Evolutionary conservation across 2,113 vertebrate species (phyloP).

Genomic region (Notarius quadriscutis): DNA sequence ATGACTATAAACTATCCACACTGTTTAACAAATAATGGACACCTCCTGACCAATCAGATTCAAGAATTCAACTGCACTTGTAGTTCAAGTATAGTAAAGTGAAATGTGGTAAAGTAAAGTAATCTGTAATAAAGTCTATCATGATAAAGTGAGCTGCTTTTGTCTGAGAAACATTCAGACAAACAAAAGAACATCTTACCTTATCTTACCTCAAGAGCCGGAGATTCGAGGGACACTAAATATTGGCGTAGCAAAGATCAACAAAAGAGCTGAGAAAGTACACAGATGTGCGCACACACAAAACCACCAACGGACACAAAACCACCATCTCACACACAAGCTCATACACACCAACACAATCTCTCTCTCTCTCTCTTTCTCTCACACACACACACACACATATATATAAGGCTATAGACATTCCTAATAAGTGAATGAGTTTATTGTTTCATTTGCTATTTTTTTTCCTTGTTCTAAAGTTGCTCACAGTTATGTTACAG

Average conservation of each 20-base stretch:
- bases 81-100: no score
- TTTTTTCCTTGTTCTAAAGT: constrained; percentile 86
- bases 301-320: neutral
- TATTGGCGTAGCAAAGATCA: neutral
- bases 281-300: neutral
- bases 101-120: neutral
- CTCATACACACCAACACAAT: neutral
- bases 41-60: neutral
- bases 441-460: constrained; percentile 75
- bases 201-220: neutral
- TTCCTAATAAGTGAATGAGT: constrained; percentile 83
- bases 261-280: neutral
- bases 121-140: neutral
- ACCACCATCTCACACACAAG: neutral
- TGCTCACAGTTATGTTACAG: constrained; percentile 95
- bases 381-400: neutral
- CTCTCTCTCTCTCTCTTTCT: neutral
- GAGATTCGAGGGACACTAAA: neutral
- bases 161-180: neutral
- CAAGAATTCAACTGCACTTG: neutral
- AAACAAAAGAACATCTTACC: neutral
- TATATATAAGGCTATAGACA: constrained; percentile 52
- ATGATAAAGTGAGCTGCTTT: neutral
- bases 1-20: no score
- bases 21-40: neutral